Evolutionary conservation across 2,888 invertebrate species (phyloP), one percentile per base, ranked within the genome.

Genomic region (Fragum fragum): DNA sequence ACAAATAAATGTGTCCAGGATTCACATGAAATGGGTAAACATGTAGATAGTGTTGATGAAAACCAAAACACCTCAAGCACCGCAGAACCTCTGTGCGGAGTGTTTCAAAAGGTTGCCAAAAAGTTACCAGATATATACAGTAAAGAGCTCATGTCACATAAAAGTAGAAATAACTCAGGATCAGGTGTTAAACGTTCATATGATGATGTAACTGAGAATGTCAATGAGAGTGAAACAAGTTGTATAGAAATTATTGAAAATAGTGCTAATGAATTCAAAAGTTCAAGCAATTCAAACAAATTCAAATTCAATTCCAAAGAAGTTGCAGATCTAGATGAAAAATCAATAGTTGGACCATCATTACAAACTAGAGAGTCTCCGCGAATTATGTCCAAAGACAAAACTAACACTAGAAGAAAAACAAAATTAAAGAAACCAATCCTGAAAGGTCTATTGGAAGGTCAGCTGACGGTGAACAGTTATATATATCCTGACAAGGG

Each of bases 371-470:
- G 16, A 47, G 47, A 47, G 47, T 9, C 14, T 18, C 14, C n/a
- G 2, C 5, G 14, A n/a, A 3, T 18, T 9, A 3, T 18, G 14
- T 2, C 7, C 14, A 47, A 18, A 9, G 47, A 47, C 3, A 47
- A 47, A 47, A 47, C 16, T 9, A 18, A 3, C 47, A 14, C 47
- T n/a, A 14, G 5, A n/a, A 47, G 47, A 47, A n/a, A 47, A 47
- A 3, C 47, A 5, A 47, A 47, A 14, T n/a, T n/a, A 14, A 57
- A 26, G n/a, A 14, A 63, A 63, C 73, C 73, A 11, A 73, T 73
- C 21, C 73, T 73, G 1, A 61, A 73, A 47, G 63, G 73, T 9
- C 6, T 73, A 6, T 47, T 73, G 9, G 73, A 73, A 47, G 63
- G 73, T 14, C 61, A 42, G 6, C n/a, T 70, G 70, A 70, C 28